These are phyloP conservation scores for Prionailurus viverrinus DNA, from an alignment of 2,113 vertebrate genomes.

Conservation along the genomic window DNA sequence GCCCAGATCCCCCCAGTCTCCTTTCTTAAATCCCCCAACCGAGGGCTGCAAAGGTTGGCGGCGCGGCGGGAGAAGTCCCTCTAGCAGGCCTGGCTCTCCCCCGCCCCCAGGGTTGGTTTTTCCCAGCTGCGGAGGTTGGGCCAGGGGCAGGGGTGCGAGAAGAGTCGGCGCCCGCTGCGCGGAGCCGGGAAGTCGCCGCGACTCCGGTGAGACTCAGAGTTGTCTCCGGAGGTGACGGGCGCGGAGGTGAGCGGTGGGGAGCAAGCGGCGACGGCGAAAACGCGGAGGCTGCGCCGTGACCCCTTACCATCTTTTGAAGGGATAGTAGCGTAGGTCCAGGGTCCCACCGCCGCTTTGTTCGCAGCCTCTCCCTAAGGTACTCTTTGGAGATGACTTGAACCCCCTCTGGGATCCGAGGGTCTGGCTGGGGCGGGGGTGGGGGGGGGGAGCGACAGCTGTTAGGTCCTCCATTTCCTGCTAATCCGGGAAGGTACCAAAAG, in stretches of 20 bases:
- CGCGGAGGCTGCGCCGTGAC: not conserved
- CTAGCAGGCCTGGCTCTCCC: constrained; percentile 13
- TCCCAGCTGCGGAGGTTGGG: constrained; percentile 83
- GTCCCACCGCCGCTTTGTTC: constrained; percentile 49
- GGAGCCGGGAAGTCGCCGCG: not conserved
- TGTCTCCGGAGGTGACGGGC: not conserved
- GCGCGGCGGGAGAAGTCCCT: not conserved
- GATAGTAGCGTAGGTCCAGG: not conserved
- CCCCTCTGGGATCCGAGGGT: not conserved
- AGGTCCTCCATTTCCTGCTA: not conserved
- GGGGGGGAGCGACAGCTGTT: not conserved
- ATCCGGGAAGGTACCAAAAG: not conserved
- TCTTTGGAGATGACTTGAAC: not conserved
- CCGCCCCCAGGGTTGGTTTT: constrained; percentile 81
- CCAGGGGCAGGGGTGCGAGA: constrained; percentile 65
- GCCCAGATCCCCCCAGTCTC: not conserved
- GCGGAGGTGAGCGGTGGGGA: constrained; percentile 46
- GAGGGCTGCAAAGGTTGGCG: not conserved
- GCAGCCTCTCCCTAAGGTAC: not conserved
- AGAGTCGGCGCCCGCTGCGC: constrained; percentile 1
- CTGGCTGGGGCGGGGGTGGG: not conserved
- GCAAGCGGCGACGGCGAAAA: not conserved
- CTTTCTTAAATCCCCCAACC: not conserved
- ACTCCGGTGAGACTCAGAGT: constrained; percentile 63
- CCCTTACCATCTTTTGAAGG: not conserved